Base-by-base conservation (phyloP, 2,797 vertebrate genomes). In the Nannoperca obscura region DNA sequence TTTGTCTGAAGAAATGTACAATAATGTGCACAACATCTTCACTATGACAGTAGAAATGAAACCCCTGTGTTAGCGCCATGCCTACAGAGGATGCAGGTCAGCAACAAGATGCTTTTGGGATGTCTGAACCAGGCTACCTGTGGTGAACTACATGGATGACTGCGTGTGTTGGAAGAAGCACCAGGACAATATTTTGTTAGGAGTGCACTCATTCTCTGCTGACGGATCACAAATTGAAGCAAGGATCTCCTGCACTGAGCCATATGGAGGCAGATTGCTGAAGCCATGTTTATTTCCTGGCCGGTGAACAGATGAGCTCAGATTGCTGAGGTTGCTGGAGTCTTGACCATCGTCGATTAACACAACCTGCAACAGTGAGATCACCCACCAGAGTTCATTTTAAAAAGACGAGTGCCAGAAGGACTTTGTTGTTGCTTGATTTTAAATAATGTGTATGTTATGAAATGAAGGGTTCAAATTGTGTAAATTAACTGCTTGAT, bases 241-340 rank as follows among this genome's bases (percentile, higher is more conserved):
- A 19, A 69, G 62, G 46, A 62, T 76, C 54, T 71, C 44, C 79
- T 80, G 80, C 55, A 27, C 60, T 53, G 73, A 73, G 79, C 83
- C 85, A 87, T 82, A 83, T 83, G 74, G 85, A 87, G 62, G 71
- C 81, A 69, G 81, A 76, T 81, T 85, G 84, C 85, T 82, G 81
- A 67, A 86, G 78, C 46, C 78, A 50, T 80, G 52, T 88, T 81
- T 80, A 68, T 78, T 84, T 91, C 71, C 73, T 87, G 90, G 78
- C 76, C 27, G 14, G 68, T 54, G 64, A 80, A 88, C 55, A 72
- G 81, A 87, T 90, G 84, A 90, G 84, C 82, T 82, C 84, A 88
- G 85, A 85, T 52, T 64, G 69, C 57, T 10, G 36, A 38, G 47
- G 74, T 55, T 34, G 68, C 65, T 40, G 50, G 63, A 74, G 30